Evolutionary conservation across 2,888 invertebrate genomes (phyloP).

Genomic region (Papilio gigon): DNA sequence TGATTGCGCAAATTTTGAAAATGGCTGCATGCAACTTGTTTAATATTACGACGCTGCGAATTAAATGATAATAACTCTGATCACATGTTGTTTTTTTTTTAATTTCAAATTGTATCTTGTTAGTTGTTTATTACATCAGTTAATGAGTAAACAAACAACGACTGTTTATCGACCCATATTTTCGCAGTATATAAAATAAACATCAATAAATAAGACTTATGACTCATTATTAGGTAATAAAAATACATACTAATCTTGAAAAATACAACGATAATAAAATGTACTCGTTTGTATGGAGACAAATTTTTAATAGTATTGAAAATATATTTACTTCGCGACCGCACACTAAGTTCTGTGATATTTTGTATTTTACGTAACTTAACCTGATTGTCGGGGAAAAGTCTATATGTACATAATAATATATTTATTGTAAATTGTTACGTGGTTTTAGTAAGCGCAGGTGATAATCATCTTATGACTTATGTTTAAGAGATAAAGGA

Average conservation of each 20-base stretch:
- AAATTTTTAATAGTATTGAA: neutral
- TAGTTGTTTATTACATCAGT: no score
- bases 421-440: neutral
- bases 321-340: conserved; percentile 36
- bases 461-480: neutral
- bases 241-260: no score
- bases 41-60: conserved; percentile 5
- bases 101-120: no score
- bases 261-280: no score
- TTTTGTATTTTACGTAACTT: conserved; percentile 54
- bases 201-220: no score
- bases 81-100: conserved; percentile 3
- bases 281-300: neutral
- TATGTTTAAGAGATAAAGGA: neutral
- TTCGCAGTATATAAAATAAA: no score
- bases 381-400: conserved; percentile 60
- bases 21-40: conserved; percentile 17
- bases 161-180: no score
- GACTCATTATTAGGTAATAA: no score
- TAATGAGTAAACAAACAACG: no score
- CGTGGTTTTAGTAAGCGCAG: neutral
- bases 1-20: conserved; percentile 35
- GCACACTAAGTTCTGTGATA: conserved; percentile 23
- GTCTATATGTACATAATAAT: conserved; percentile 59
- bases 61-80: conserved; percentile 14